Evolutionary conservation across 2,113 vertebrate species (phyloP), one percentile per base, ranked within the genome.

Genomic region (Vulpes lagopus): DNA sequence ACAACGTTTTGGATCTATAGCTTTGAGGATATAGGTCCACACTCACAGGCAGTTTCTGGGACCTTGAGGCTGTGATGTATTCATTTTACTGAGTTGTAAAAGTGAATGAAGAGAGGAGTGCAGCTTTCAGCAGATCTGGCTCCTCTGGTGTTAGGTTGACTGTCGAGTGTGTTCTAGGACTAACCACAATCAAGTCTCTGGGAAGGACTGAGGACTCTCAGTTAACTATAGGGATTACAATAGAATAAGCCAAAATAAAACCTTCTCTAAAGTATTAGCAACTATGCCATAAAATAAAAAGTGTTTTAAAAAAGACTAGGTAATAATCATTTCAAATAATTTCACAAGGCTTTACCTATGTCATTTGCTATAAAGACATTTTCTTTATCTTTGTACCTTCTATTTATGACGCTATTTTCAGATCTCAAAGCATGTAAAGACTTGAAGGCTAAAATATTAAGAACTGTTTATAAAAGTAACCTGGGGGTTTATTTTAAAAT

Each of bases 401-500:
- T 82, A 92, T 73, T 95, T 69, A 96, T 69, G 57, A 92, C 0
- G 3, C 6, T 62, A 3, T 74, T 95, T 95, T 53, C 53, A 92
- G 30, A 67, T 80, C 73, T 55, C 62, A 71, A 35, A 93, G 22
- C 27, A 71, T 35, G 51, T 38, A 43, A 69, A 74, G 12, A 2
- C n/a, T 88, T 64, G n/a, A 91, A 73, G 22, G 11, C 71, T 92
- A 86, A 90, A 78, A 51, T 38, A 71, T 53, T n/a, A 59, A 62
- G 25, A 65, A 11, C 51, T 90, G 30, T 27, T 91, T 87, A 74
- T 87, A 49, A 92, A 93, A 79, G 17, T 85, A 51, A 16, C 9
- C 79, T 71, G 30, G 55, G 60, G 64, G 12, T n/a, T 84, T 92
- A 94, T 55, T 81, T 94, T 92, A 71, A 97, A 85, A 81, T 62